Conservation (phyloP, 64 coral and sea anemone species). For the Anthopleura sola region DNA sequence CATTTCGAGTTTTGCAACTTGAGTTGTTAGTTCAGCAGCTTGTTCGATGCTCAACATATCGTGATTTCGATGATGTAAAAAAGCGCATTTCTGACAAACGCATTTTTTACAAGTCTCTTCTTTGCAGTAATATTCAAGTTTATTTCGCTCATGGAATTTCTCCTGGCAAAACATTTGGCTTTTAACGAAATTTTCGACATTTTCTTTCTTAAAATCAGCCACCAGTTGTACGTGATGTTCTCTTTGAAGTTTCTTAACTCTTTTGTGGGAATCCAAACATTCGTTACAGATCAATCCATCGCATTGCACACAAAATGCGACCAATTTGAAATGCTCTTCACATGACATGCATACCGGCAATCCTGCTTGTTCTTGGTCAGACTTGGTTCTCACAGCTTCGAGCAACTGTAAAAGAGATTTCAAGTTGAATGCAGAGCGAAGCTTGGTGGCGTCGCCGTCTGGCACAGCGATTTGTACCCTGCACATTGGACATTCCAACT, state of each 20-base stretch:
- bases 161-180: too few species aligned
- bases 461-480: neutral
- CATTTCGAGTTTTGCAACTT: neutral
- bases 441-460: neutral
- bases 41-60: neutral
- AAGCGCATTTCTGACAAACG: slow-evolving; percentile 14
- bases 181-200: too few species aligned
- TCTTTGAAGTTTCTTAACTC: neutral
- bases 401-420: slow-evolving; percentile 5
- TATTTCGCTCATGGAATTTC: too few species aligned
- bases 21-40: neutral
- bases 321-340: neutral
- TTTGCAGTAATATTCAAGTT: neutral
- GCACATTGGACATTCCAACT: neutral
- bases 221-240: neutral
- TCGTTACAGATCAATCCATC: neutral
- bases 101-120: neutral
- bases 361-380: neutral
- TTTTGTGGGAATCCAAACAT: neutral
- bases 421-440: neutral
- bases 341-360: neutral
- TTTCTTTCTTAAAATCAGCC: neutral
- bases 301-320: slow-evolving; percentile 15
- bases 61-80: neutral
- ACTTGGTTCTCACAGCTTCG: neutral